These are phyloP conservation scores for Pseudorhiza aurosa DNA, from an alignment of 30 jellyfish, hydroid and myxozoan genomes.

Conservation along the genomic window DNA sequence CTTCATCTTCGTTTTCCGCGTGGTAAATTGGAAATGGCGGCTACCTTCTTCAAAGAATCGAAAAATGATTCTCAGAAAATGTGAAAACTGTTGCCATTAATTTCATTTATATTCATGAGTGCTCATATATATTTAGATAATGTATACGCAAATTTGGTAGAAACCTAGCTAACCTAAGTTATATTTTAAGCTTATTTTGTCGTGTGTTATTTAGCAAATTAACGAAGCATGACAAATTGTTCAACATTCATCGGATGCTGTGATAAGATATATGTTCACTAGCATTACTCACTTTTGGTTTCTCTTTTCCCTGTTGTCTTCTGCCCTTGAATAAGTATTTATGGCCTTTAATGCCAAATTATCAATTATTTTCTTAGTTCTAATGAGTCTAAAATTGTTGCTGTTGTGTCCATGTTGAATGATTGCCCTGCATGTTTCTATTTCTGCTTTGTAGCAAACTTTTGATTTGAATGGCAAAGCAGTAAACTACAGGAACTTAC, in stretches of 20 bases:
- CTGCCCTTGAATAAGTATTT: neutral
- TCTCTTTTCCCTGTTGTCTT: neutral
- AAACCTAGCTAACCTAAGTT: too few species aligned
- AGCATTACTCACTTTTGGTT: neutral
- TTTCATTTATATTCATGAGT: too few species aligned
- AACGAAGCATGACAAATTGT: neutral
- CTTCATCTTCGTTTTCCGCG: slow-evolving; percentile 76
- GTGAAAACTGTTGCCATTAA: too few species aligned
- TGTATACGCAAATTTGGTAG: neutral
- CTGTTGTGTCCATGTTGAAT: too few species aligned
- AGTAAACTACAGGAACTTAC: too few species aligned
- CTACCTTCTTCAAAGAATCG: slow-evolving; percentile 43
- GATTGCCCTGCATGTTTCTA: too few species aligned
- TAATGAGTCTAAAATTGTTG: too few species aligned
- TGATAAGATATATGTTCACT: too few species aligned
- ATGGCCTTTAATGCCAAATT: neutral
- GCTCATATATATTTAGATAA: too few species aligned
- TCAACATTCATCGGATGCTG: neutral
- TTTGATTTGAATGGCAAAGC: too few species aligned
- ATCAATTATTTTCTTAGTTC: too few species aligned
- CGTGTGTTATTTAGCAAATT: neutral
- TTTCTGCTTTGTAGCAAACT: too few species aligned
- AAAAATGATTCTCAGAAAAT: neutral
- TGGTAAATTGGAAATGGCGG: slow-evolving; percentile 65
- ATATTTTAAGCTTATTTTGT: neutral